Percentiles rank a stretch among this genome's conserved stretches.
These are phyloP conservation scores for Drosophila anomalata DNA, from an alignment of 2,888 invertebrate species.

Conservation along the genomic window DNA sequence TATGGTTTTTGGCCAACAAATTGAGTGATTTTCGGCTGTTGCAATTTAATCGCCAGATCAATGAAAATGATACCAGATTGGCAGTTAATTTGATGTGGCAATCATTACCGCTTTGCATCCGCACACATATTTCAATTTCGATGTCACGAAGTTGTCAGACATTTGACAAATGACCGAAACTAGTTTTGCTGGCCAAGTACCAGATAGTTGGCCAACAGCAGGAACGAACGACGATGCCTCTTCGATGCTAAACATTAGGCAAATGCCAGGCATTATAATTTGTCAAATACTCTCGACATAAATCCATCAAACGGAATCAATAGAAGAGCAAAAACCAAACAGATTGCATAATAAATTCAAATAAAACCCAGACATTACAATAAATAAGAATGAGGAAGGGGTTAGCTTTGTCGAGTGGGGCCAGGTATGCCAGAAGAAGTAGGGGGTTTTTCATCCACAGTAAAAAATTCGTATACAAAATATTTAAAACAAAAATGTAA, in stretches of 20 bases:
- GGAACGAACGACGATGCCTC: constrained; percentile 29
- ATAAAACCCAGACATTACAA: constrained; percentile 55
- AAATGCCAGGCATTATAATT: constrained; percentile 64
- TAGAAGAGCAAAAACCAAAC: constrained; percentile 38
- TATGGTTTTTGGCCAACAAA: constrained; percentile 17
- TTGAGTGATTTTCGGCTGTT: constrained; percentile 32
- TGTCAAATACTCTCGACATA: constrained; percentile 71
- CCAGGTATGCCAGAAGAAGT: neutral
- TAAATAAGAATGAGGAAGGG: constrained; percentile 45
- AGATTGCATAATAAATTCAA: constrained; percentile 69
- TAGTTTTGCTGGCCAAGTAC: constrained; percentile 21
- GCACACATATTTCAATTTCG: constrained; percentile 32
- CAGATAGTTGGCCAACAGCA: constrained; percentile 47
- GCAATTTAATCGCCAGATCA: constrained; percentile 37
- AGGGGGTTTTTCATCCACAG: constrained; percentile 3
- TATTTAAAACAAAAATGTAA: neutral
- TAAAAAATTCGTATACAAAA: neutral
- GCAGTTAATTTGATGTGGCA: constrained; percentile 41
- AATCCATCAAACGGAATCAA: constrained; percentile 71
- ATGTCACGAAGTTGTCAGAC: constrained; percentile 42
- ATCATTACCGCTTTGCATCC: constrained; percentile 21
- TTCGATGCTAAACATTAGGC: constrained; percentile 43
- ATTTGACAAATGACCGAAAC: constrained; percentile 42
- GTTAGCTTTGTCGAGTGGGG: neutral
- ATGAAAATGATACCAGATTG: constrained; percentile 39